phyloP scores from a whole-genome alignment of 2,888 invertebrate species.

The Onthophagus sagittarius region DNA sequence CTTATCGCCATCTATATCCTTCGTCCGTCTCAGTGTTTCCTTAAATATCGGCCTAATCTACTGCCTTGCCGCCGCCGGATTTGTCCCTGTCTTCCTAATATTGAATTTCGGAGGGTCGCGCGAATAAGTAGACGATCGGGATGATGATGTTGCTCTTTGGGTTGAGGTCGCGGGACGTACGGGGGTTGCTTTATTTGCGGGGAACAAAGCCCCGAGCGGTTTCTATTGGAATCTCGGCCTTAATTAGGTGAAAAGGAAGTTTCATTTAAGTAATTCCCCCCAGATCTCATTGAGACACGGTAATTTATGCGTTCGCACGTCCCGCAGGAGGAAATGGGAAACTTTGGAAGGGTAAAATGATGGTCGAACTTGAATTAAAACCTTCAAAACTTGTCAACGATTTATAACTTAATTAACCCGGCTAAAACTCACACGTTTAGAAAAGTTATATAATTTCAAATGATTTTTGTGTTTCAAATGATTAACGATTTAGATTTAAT shows the following conservation, averaged over 20 bases:
- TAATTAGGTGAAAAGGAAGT: slow-evolving; percentile 10
- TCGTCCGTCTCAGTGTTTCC: not conserved
- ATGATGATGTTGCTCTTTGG: not conserved
- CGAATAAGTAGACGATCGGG: not conserved
- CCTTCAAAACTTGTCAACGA: not conserved
- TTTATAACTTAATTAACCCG: not conserved
- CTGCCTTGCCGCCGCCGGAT: not conserved
- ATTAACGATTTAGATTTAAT: no score
- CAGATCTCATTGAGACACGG: not conserved
- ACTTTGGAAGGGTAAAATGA: not conserved
- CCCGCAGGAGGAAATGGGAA: not conserved
- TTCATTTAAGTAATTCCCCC: slow-evolving; percentile 6
- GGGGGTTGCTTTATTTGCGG: not conserved
- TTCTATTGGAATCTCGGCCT: not conserved
- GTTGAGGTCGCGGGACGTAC: not conserved
- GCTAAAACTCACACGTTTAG: no score
- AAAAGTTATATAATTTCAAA: no score
- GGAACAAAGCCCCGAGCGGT: not conserved
- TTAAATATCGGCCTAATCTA: not conserved
- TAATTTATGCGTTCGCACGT: slow-evolving; percentile 6
- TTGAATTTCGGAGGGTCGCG: not conserved
- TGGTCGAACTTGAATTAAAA: not conserved
- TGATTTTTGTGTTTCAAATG: no score
- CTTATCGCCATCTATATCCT: not conserved
- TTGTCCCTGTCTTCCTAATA: not conserved